Evolutionary conservation across 2,888 invertebrate genomes (phyloP).

Genomic region (Heliothis peltigera): DNA sequence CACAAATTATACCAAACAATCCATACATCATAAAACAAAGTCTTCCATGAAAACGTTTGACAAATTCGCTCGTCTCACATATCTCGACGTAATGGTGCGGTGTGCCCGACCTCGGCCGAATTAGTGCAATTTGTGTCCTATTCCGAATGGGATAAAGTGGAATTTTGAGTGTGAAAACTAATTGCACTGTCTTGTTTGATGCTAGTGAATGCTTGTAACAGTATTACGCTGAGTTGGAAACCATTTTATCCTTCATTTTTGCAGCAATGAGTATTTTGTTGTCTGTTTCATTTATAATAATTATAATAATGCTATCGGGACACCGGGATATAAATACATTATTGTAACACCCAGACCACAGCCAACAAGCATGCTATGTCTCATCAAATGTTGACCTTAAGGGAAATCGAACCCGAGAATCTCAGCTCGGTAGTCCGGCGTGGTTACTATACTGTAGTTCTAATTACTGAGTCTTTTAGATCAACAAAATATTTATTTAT

Average conservation of each 20-base stretch:
- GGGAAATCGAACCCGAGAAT: too few species aligned
- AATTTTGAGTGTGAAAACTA: conserved; percentile 5
- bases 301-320: too few species aligned
- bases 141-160: conserved; percentile 1
- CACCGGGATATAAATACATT: too few species aligned
- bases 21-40: conserved; percentile 4
- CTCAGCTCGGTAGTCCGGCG: too few species aligned
- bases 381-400: too few species aligned
- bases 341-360: too few species aligned
- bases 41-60: conserved; percentile 14
- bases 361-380: too few species aligned
- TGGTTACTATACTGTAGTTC: too few species aligned
- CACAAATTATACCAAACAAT: neutral
- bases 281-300: too few species aligned
- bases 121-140: conserved; percentile 31
- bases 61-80: conserved; percentile 28
- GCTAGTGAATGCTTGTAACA: neutral
- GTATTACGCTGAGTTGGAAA: neutral
- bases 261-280: neutral
- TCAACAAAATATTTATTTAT: too few species aligned
- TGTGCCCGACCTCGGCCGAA: conserved; percentile 24
- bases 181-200: conserved; percentile 4
- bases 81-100: conserved; percentile 27
- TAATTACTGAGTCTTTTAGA: too few species aligned
- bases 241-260: neutral